These are phyloP conservation scores for Condylura cristata DNA, from an alignment of 2,113 vertebrate species.

Conservation along the genomic window DNA sequence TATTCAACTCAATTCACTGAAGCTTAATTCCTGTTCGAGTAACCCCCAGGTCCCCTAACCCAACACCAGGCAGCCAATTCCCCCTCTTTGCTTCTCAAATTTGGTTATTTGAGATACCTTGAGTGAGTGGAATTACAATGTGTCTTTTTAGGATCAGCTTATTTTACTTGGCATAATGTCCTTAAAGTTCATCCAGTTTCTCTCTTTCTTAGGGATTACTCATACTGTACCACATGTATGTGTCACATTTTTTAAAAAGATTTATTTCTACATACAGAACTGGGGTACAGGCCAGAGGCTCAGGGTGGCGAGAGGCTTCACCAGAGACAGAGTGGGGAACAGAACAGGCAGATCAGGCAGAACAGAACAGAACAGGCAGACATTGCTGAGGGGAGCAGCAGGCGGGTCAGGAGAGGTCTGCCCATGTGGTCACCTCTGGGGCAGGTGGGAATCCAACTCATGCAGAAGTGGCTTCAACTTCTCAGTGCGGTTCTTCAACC, in stretches of 20 bases:
- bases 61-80: background rate
- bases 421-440: too few relatives aligned
- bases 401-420: too few relatives aligned
- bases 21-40: background rate
- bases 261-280: too few relatives aligned
- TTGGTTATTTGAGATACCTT: background rate
- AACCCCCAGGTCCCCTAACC: background rate
- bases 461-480: too few relatives aligned
- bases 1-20: background rate
- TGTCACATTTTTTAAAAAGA: background rate
- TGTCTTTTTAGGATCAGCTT: background rate
- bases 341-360: too few relatives aligned
- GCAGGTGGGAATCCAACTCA: too few relatives aligned
- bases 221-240: background rate
- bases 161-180: background rate
- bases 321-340: too few relatives aligned
- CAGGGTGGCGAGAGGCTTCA: too few relatives aligned
- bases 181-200: background rate
- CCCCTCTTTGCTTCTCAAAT: background rate
- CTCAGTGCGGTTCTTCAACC: too few relatives aligned
- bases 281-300: too few relatives aligned
- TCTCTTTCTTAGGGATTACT: background rate
- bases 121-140: background rate
- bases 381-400: too few relatives aligned
- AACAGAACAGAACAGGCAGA: too few relatives aligned